Base-by-base conservation (phyloP, 2,888 invertebrate genomes). In the Pharmacophagus antenor region DNA sequence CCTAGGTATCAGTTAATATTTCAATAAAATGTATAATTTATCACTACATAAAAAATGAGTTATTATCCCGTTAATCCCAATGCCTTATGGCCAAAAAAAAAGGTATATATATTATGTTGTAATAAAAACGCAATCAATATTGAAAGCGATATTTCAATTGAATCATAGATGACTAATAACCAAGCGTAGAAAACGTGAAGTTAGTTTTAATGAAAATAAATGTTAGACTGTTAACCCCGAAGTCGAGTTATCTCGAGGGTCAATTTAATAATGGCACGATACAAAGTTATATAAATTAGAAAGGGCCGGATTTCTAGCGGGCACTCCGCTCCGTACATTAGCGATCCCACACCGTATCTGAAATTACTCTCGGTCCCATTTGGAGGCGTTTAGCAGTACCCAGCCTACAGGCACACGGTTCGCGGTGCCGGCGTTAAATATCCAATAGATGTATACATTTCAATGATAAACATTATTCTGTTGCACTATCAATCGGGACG, bases 381-480 rank as follows among this genome's bases (percentile, higher is more conserved):
- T 60, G 55, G 31, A 23, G 44, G 46, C 49, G 50, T 56, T 60
- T 60, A 56, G 55, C 44, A 27, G 25, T 46, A 46, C 56, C 23
- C 8, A 44, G 22, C 46, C 31, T 18, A 31, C 46, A 44, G 42
- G 8, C 25, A 37, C 25, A 49, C 46, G 44, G 49, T 55, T 50
- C 60, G 44, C 42, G 49, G 54, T 54, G 22, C 53, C 49, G 48
- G 42, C 53, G 8, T 49, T 42, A 54, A 59, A 49, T 58, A 54
- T 52, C 18, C 31, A n/a, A 37, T n/a, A 37, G 51, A 31, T 27
- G 48, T 48, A 42, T 25, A 54, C 54, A 49, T 54, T 54, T 42
- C 44, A 54, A 53, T 49, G 54, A 54, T 59, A 59, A 49, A 54
- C 59, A 54, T 41, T 59, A 58, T 58, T 58, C 47, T 52, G 58